These are phyloP conservation scores for Sebastes vulpes DNA, from an alignment of 2,797 vertebrate genomes.

Conservation along the genomic window DNA sequence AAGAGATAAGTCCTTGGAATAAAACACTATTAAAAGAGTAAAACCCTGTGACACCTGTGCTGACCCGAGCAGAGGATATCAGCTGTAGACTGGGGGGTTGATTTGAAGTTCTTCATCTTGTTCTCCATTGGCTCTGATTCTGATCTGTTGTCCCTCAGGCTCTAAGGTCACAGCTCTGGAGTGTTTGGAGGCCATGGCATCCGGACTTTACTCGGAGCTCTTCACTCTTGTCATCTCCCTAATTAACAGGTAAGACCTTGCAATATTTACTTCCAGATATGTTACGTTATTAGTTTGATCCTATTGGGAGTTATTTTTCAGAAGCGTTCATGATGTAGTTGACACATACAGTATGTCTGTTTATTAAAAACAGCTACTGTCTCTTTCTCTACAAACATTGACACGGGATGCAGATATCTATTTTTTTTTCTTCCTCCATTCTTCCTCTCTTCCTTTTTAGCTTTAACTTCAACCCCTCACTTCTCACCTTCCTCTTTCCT, in stretches of 20 bases:
- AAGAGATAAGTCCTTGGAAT: neutral
- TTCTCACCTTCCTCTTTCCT: no score
- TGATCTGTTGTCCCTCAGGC: conserved; percentile 77
- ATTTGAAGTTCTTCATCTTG: neutral
- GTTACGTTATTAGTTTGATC: neutral
- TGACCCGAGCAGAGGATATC: neutral
- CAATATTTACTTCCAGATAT: neutral
- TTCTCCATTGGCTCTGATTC: neutral
- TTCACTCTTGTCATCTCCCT: conserved; percentile 96
- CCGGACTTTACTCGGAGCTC: conserved; percentile 93
- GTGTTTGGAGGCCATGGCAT: conserved; percentile 95
- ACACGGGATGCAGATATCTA: neutral
- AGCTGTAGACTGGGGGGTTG: neutral
- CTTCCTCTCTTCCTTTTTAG: no score
- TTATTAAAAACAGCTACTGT: no score
- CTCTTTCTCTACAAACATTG: no score
- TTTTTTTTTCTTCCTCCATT: no score
- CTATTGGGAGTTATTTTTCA: neutral
- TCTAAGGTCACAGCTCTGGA: conserved; percentile 93
- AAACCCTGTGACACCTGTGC: neutral
- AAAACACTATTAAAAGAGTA: neutral
- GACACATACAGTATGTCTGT: neutral
- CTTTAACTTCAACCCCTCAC: no score
- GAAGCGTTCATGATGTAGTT: neutral
- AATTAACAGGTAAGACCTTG: conserved; percentile 88